phyloP scores from a whole-genome alignment of 2,797 vertebrate genomes.

The Takifugu ocellatus region DNA sequence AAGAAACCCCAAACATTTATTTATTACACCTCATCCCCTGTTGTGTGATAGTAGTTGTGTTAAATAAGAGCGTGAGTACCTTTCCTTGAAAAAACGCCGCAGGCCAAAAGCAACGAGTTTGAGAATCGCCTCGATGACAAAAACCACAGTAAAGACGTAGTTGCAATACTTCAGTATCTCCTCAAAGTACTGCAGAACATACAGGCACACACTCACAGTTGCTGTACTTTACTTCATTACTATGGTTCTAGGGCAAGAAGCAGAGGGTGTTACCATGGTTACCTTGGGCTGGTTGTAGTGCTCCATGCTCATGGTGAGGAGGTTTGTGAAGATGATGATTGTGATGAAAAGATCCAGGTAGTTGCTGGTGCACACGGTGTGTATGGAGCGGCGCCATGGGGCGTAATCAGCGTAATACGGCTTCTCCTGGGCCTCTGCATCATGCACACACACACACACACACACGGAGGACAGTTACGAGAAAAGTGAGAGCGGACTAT shows the following conservation, averaged over 20 bases:
- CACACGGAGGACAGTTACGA: slow-evolving; percentile 37
- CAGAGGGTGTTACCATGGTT: slow-evolving; percentile 60
- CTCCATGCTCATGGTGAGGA: slow-evolving; percentile 98
- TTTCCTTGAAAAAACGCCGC: slow-evolving; percentile 95
- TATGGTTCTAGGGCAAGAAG: slow-evolving; percentile 61
- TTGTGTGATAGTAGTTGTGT: neutral
- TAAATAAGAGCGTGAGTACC: slow-evolving; percentile 65
- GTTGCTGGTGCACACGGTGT: slow-evolving; percentile 91
- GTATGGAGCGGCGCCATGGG: slow-evolving; percentile 83
- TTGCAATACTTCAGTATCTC: slow-evolving; percentile 97
- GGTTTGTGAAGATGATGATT: slow-evolving; percentile 95
- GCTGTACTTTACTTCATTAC: slow-evolving; percentile 52
- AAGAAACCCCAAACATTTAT: no score
- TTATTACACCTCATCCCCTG: neutral
- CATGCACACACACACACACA: slow-evolving; percentile 33
- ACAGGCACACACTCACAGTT: slow-evolving; percentile 24
- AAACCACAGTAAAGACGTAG: slow-evolving; percentile 94
- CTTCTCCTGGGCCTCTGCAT: slow-evolving; percentile 86
- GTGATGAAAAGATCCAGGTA: slow-evolving; percentile 98
- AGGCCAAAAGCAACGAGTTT: slow-evolving; percentile 93
- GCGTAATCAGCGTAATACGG: slow-evolving; percentile 93
- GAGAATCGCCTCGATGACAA: slow-evolving; percentile 87
- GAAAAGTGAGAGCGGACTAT: slow-evolving; percentile 52
- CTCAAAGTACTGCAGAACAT: slow-evolving; percentile 83
- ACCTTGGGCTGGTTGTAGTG: slow-evolving; percentile 93